Conservation (phyloP, 2,113 vertebrate species). For the Pheucticus melanocephalus region DNA sequence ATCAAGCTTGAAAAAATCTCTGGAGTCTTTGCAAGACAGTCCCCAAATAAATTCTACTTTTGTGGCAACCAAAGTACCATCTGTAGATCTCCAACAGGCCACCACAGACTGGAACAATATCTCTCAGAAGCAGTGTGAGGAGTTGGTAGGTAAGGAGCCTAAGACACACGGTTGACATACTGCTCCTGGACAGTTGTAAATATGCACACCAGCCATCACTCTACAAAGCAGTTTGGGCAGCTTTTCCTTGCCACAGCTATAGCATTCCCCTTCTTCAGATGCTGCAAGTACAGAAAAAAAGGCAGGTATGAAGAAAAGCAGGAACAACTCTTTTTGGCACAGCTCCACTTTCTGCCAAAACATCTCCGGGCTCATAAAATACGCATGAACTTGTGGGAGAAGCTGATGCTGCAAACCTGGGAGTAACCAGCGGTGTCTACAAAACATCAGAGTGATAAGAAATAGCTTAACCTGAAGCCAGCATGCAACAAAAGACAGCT, state of each 20-base stretch:
- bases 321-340: conserved; percentile 18
- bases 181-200: neutral
- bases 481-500: neutral
- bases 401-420: neutral
- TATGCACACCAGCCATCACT: neutral
- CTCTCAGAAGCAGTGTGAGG: neutral
- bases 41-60: neutral
- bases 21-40: neutral
- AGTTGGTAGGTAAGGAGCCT: neutral
- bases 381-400: neutral
- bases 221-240: neutral
- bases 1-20: neutral
- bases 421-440: neutral
- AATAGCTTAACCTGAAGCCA: conserved; percentile 23
- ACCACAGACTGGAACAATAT: neutral
- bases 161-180: neutral
- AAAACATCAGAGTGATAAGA: conserved; percentile 1
- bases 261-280: neutral
- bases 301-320: conserved; percentile 13
- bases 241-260: neutral
- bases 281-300: neutral
- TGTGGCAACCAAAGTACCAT: neutral
- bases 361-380: conserved; percentile 30
- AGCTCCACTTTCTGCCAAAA: neutral
- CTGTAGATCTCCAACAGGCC: neutral